Evolutionary conservation across 2,888 invertebrate genomes (phyloP), one percentile per base, ranked within the genome.

Genomic region (Agonum fuliginosum): DNA sequence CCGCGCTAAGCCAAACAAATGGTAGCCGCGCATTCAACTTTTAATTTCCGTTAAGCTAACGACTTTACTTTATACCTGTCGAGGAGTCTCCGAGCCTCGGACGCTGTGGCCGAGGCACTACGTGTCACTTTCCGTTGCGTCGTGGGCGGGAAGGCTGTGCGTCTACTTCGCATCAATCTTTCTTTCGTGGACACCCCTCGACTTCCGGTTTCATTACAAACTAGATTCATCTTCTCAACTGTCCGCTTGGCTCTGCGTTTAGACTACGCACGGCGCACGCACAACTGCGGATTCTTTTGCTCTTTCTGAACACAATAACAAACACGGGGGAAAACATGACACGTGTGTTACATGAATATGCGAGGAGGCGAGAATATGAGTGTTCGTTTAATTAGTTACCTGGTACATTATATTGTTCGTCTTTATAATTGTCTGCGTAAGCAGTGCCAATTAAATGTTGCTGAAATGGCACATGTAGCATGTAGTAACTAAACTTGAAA

Each of bases 121-220:
- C 48, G 69, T 51, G 75, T 76, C 75, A 78, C 78, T 80, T 81
- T 79, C 72, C 72, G 54, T 71, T 65, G 78, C 75, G 51, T 62
- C 70, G 41, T 14, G 67, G 12, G 24, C 19, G 65, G 65, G 14
- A 34, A 12, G 30, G 65, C 67, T 41, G 67, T 20, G 79, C 80
- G 81, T 79, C 81, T 80, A 70, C 78, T 80, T 80, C 82, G 81
- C 83, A 83, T 84, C 84, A 83, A 83, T 83, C 84, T 83, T 83
- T 82, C 82, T 80, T 82, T 80, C 83, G 20, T 67, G 65, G 43
- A 70, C 74, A 46, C 74, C 54, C 77, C 51, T 62, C 46, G 62
- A 82, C 82, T 83, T 84, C 83, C 83, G 83, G 84, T 85, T 85
- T 85, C 84, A 85, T 85, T 84, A 84, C 83, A 82, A 81, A 81